Evolutionary conservation across 2,113 vertebrate genomes (phyloP), one percentile per base, ranked within the genome.

Genomic region (Cebus imitator): DNA sequence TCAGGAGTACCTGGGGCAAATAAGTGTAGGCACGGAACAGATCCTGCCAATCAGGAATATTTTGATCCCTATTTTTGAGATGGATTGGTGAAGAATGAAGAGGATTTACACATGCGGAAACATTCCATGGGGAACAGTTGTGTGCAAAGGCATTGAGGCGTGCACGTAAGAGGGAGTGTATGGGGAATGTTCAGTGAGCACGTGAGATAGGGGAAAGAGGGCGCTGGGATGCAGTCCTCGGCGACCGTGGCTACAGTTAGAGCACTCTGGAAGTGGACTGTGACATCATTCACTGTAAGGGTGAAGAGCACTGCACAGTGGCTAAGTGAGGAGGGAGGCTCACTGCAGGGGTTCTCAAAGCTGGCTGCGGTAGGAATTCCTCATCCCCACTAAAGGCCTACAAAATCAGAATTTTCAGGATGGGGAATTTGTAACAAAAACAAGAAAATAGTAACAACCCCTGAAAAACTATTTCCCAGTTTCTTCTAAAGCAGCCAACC

Each of bases 51-150:
- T 78, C 35, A 82, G 66, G 88, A 66, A 32, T 73, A 81, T 88
- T 92, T 93, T 87, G n/a, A 82, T 93, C 85, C 30, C 84, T 90
- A 16, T 64, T 95, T 73, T 81, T 6, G 27, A 64, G 61, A 64
- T 64, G 61, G 27, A 32, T 64, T 64, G 12, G 61, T 64, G 66
- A 79, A 78, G 87, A 86, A 70, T 4, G 20, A 83, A 58, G 64
- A 87, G 66, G n/a, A 18, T 78, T 95, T 75, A 58, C 75, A 61
- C 13, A 16, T 27, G 35, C 50, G 48, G 61, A 55, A 80, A 23
- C 11, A 23, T 9, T 66, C 21, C 16, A 8, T 25, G 30, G 79
- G 23, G 35, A 37, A 17, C 12, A 14, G 27, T 64, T 45, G 7
- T 30, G 2, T 76, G 32, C 37, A n/a, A 50, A 58, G 81, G 27